Percentiles rank a stretch among this genome's conserved stretches.
Evolutionary conservation across 2,888 invertebrate species (phyloP).

Genomic region (Pristionchus mayeri): DNA sequence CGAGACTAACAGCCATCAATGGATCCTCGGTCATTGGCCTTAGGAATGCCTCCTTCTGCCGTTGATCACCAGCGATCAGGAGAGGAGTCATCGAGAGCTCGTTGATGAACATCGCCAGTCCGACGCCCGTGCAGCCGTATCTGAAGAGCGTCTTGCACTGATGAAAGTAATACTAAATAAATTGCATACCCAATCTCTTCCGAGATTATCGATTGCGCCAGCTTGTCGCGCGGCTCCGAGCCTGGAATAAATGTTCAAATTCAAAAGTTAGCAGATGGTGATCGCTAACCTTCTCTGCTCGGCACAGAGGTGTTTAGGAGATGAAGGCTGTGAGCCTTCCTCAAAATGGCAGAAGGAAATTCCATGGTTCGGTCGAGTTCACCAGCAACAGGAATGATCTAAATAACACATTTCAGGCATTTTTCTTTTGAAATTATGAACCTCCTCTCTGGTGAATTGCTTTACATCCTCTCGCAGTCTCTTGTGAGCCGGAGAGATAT

Average conservation of each 20-base stretch:
- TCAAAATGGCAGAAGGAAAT: slow-evolving; percentile 94
- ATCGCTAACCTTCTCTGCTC: slow-evolving; percentile 75
- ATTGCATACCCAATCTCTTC: slow-evolving; percentile 86
- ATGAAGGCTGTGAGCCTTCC: slow-evolving; percentile 91
- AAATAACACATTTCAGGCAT: neutral
- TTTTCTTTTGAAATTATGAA: slow-evolving; percentile 78
- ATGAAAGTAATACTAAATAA: neutral
- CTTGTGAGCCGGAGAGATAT: slow-evolving; percentile 78
- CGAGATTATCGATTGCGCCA: slow-evolving; percentile 81
- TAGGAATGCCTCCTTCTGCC: slow-evolving; percentile 94
- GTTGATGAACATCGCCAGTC: slow-evolving; percentile 91
- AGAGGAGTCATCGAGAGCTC: slow-evolving; percentile 88
- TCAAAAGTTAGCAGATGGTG: neutral
- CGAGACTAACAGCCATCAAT: slow-evolving; percentile 85
- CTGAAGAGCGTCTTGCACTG: neutral
- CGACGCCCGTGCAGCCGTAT: slow-evolving; percentile 92
- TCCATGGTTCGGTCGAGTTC: slow-evolving; percentile 89
- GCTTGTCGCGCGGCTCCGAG: slow-evolving; percentile 69
- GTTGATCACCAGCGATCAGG: slow-evolving; percentile 86
- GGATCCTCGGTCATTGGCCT: slow-evolving; percentile 92
- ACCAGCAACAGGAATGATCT: slow-evolving; percentile 85
- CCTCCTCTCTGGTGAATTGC: slow-evolving; percentile 92
- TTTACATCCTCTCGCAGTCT: slow-evolving; percentile 87
- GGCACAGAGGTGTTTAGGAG: slow-evolving; percentile 91
- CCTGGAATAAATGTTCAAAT: slow-evolving; percentile 44